Evolutionary conservation across 2,113 vertebrate species (phyloP), one percentile per base, ranked within the genome.

Genomic region (Orycteropus afer): DNA sequence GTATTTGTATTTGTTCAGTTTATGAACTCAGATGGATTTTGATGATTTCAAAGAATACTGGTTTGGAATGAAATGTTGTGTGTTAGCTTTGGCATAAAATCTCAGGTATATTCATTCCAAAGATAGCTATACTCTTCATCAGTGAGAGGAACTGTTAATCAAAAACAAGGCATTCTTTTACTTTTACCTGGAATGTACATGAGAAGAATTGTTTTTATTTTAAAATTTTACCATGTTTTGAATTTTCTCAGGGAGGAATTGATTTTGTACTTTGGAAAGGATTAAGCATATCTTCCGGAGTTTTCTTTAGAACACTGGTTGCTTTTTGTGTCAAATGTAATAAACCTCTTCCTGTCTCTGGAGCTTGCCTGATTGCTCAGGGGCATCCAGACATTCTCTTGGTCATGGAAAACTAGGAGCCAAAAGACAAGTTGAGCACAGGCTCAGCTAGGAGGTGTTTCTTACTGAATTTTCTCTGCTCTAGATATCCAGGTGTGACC

Each of bases 1-100:
- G 32, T 92, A 78, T 93, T 90, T 90, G 85, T 73, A 94, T 88
- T n/a, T 87, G 57, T 92, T 97, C 81, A 90, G 4, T 86, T 94
- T 93, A 76, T 87, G 76, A 78, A 63, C 59, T 40, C 65, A 78
- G 49, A 81, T 95, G 95, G 95, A 93, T 94, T 96, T 77, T 81
- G n/a, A n/a, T n/a, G n/a, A 69, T 47, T 84, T 96, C 74, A 80
- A 76, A 90, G 90, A 13, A 37, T 67, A 67, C 45, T 81, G 45
- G 53, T 74, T 90, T 89, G 47, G 71, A 94, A 93, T 90, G n/a
- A 93, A 90, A 96, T 84, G 61, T 85, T 89, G 81, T 78, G 49
- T 92, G 25, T 63, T 45, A 83, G 40, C 45, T 93, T 89, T 80
- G 49, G 69, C 83, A 92, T 91, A 80, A 96, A 86, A 63, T 18